Conservation (phyloP, 2,113 vertebrate genomes). For the Tylochromis polylepis region DNA sequence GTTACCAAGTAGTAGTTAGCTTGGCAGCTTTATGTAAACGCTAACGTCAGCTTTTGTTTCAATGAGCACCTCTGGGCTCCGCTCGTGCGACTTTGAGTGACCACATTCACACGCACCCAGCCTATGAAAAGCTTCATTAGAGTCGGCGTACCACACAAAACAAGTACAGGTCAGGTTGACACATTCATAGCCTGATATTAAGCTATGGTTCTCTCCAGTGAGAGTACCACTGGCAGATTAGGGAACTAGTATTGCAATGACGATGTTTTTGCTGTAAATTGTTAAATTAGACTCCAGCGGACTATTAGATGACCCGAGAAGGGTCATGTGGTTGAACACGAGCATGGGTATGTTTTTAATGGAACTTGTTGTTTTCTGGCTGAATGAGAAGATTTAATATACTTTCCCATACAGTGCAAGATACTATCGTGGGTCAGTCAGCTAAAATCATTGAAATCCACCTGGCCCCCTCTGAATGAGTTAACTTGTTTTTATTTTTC, state of each 20-base stretch:
- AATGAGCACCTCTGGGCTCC: not conserved
- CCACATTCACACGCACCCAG: not conserved
- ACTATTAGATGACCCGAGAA: not conserved
- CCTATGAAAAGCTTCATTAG: too few species aligned
- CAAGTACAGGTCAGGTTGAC: not conserved
- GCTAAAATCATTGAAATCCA: not conserved
- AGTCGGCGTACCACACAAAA: not conserved
- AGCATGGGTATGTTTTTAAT: not conserved
- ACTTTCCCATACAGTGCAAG: not conserved
- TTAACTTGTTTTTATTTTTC: not conserved
- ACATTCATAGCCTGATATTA: not conserved
- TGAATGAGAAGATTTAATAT: not conserved
- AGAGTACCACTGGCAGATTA: not conserved
- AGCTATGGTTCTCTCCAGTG: not conserved
- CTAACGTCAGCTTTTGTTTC: slow-evolving; percentile 53
- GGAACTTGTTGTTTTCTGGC: not conserved
- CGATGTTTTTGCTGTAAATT: not conserved
- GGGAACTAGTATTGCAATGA: not conserved
- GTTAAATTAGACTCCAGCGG: not conserved
- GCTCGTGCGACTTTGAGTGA: not conserved
- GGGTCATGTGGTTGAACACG: not conserved
- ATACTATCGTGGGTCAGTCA: not conserved
- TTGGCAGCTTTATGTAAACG: slow-evolving; percentile 8
- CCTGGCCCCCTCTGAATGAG: not conserved
- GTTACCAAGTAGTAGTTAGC: slow-evolving; percentile 24